Base-by-base conservation (phyloP, 2,888 invertebrate genomes). In the Thereva unica region DNA sequence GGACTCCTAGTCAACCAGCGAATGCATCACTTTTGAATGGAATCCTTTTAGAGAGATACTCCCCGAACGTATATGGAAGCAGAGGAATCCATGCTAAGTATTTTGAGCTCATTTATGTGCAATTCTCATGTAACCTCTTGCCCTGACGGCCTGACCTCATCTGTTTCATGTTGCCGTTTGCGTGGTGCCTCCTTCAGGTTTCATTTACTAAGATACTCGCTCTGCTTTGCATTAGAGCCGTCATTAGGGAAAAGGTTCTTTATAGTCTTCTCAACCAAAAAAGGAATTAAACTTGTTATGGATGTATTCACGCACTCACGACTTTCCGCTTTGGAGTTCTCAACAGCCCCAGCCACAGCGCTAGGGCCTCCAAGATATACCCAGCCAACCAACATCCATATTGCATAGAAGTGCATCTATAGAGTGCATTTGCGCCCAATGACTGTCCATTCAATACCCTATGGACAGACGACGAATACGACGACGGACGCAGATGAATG, bases 291-390 rank as follows among this genome's bases (percentile, higher is more conserved):
- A 63, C 66, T 66, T 66, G 68, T 64, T 66, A 63, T 68, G 64
- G 53, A 68, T 68, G 66, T 64, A 66, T 68, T 66, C 68, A 66
- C 68, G 68, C 68, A 68, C 66, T 68, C 68, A 68, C 68, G 68
- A 68, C 52, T 66, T 68, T 66, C 12, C 63, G 66, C 61, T 66
- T 61, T 49, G 66, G 53, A 23, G 23, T 23, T 23, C 23, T 23
- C 23, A 23, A 23, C 23, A 23, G 23, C 23, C 23, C 1, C 23
- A 23, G 23, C 23, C 23, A 23, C 2, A 23, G 23, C 23, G 2
- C 23, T 23, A 23, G 23, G 23, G 2, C 23, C 23, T 23, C 23
- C 23, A 23, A 23, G 23, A 23, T 23, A 23, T 23, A 23, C 2
- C n/a, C n/a, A n/a, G 2, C 23, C 23, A 23, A 23, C 23, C 23